A percentile compares a stretch with the other conserved stretches of the same genome.
Evolutionary conservation across 2,113 vertebrate species (phyloP).

Genomic region (Asarcornis scutulata): DNA sequence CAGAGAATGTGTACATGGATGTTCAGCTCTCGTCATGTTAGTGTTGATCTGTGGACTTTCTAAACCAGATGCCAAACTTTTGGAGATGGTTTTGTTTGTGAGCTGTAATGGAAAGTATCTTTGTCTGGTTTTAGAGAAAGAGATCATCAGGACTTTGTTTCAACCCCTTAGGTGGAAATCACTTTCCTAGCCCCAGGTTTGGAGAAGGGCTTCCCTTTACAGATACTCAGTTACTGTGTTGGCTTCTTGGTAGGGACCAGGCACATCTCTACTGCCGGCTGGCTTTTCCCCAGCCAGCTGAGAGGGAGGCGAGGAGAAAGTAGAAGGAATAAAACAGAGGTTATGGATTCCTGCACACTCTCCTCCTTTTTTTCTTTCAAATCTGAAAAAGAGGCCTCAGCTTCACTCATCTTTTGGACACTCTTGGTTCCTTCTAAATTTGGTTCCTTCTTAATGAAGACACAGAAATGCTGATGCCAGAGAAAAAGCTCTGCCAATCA

Average conservation of each 20-base stretch:
- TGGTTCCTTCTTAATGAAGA: background rate
- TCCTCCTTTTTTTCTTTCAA: background rate
- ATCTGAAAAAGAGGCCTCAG: background rate
- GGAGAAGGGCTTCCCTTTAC: background rate
- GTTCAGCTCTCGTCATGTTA: background rate
- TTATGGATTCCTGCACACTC: background rate
- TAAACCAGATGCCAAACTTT: background rate
- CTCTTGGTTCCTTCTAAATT: background rate
- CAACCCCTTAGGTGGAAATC: background rate
- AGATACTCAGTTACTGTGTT: accelerated
- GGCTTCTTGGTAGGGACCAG: background rate
- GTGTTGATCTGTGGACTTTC: background rate
- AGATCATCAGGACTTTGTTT: background rate
- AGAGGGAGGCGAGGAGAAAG: background rate
- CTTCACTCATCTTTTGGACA: background rate
- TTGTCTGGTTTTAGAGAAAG: background rate
- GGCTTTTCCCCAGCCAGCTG: background rate
- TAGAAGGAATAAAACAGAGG: background rate
- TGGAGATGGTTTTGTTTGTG: accelerated
- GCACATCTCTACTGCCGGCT: background rate
- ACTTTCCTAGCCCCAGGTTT: background rate
- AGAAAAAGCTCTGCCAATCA: background rate
- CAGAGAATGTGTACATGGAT: accelerated
- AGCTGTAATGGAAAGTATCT: background rate
- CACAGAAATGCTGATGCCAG: background rate